A percentile compares a stretch with the other conserved stretches of the same genome.
Conservation (phyloP, 2,113 vertebrate genomes). For the Neotragus pygmaeus region DNA sequence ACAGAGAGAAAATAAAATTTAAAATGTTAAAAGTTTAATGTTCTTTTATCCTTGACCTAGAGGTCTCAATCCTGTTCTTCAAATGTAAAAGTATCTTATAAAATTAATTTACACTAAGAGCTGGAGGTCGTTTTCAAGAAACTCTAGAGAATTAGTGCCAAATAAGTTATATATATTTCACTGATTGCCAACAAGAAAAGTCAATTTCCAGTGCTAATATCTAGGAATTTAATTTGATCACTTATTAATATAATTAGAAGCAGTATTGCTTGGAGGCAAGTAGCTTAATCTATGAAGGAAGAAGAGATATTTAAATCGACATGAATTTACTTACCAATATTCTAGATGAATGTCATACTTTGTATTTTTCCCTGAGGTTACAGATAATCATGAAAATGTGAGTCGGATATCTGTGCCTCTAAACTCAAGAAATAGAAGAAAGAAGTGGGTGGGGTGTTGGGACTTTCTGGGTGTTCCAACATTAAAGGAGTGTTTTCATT, state of each 20-base stretch:
- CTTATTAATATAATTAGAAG: constrained; percentile 8
- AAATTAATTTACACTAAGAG: background rate
- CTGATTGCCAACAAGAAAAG: constrained; percentile 11
- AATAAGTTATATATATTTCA: background rate
- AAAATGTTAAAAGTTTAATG: background rate
- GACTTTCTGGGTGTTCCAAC: background rate
- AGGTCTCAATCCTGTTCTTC: background rate
- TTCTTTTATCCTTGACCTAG: constrained; percentile 10
- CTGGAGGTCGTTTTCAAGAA: constrained; percentile 17
- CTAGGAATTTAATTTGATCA: constrained; percentile 32
- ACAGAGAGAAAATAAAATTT: background rate
- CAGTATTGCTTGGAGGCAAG: background rate
- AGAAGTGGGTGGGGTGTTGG: fast-evolving
- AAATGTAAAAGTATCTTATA: background rate
- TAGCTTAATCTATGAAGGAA: background rate
- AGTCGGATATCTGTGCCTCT: background rate
- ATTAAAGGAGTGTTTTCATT: background rate
- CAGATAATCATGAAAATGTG: background rate
- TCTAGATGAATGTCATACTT: background rate
- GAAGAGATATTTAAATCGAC: background rate
- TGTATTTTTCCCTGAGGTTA: background rate
- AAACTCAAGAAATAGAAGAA: background rate
- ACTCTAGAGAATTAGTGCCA: background rate
- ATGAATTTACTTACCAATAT: background rate
- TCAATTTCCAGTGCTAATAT: background rate